These are phyloP conservation scores for Mormyrus proboscirostris DNA, from an alignment of 2,797 vertebrate species.

Conservation along the genomic window DNA sequence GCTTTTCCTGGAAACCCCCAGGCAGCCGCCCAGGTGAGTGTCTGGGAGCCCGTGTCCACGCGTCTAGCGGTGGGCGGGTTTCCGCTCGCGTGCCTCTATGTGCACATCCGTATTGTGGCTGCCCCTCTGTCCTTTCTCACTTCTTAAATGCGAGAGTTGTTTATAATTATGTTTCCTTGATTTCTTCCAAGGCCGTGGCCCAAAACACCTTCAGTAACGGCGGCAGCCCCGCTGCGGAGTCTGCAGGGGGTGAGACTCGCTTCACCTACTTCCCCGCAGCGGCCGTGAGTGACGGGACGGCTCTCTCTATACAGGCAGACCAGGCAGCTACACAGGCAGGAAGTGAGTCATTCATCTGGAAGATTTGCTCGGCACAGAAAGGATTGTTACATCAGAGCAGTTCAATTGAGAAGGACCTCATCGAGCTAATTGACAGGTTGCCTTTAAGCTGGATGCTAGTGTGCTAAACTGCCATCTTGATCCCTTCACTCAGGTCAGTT, in stretches of 20 bases:
- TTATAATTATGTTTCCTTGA: not conserved
- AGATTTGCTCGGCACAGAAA: not conserved
- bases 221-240: slow-evolving; percentile 73
- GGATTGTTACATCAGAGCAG: not conserved
- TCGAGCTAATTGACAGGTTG: not conserved
- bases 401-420: not conserved
- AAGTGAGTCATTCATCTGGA: slow-evolving; percentile 56
- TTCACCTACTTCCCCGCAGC: slow-evolving; percentile 80
- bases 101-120: not conserved
- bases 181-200: slow-evolving; percentile 74
- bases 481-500: slow-evolving; percentile 67
- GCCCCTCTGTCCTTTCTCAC: not conserved
- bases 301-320: slow-evolving; percentile 78
- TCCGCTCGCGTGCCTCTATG: no score
- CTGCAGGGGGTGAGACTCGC: slow-evolving; percentile 75
- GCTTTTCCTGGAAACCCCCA: slow-evolving; percentile 71
- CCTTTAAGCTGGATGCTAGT: not conserved
- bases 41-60: not conserved
- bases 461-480: not conserved
- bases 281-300: slow-evolving; percentile 73
- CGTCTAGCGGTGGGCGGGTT: not conserved
- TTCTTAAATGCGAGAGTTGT: not conserved
- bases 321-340: slow-evolving; percentile 72
- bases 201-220: slow-evolving; percentile 85
- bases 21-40: slow-evolving; percentile 73